These are phyloP conservation scores for Acheta domesticus DNA, from an alignment of 2,888 invertebrate genomes.

Conservation along the genomic window DNA sequence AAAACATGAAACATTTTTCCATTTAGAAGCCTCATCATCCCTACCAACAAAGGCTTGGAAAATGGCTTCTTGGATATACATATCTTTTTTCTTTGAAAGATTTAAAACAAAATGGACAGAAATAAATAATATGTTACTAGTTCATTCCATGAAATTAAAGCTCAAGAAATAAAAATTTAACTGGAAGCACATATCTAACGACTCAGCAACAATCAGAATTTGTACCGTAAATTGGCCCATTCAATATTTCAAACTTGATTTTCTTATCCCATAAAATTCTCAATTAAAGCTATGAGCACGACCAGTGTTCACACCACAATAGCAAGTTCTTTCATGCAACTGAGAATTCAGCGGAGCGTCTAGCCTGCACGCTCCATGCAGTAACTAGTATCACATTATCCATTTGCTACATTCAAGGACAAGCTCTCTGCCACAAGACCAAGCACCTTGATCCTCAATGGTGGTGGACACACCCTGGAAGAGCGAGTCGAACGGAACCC, in stretches of 20 bases:
- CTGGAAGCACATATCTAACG: conserved; percentile 8
- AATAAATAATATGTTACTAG: conserved; percentile 18
- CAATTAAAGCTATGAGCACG: conserved; percentile 1
- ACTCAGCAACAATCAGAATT: conserved; percentile 1
- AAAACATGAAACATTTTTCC: not conserved
- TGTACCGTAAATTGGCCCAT: conserved; percentile 18
- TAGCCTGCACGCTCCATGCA: conserved; percentile 18
- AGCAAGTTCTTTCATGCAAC: not conserved
- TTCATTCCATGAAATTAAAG: not conserved
- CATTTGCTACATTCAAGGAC: not conserved
- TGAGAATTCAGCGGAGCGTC: not conserved
- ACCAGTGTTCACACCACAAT: not conserved
- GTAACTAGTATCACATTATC: conserved; percentile 18
- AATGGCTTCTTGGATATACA: not conserved
- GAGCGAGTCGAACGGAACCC: conserved; percentile 4
- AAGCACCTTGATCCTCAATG: not conserved
- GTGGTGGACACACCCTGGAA: not conserved
- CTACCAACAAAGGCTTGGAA: too few species aligned
- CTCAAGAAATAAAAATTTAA: not conserved
- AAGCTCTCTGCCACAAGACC: not conserved
- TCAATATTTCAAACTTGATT: not conserved
- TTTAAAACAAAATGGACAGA: conserved; percentile 11
- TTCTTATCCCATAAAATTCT: not conserved
- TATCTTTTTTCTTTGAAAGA: not conserved
- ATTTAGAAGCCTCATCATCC: not conserved